Conservation (phyloP, 2,113 vertebrate species). For the Colossoma macropomum region DNA sequence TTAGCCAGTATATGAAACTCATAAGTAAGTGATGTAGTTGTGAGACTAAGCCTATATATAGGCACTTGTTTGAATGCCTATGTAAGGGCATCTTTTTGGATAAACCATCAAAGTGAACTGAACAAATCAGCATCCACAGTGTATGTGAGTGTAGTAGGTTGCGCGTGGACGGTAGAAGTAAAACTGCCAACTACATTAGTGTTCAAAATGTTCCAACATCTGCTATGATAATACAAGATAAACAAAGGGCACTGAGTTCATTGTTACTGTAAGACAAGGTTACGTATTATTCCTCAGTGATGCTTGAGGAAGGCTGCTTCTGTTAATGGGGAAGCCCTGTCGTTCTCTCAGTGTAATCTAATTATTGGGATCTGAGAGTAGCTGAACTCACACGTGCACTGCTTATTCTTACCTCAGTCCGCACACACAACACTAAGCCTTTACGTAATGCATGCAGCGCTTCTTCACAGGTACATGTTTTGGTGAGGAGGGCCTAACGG, state of each 20-base stretch:
- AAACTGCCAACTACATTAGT: not conserved
- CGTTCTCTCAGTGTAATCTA: conserved; percentile 40
- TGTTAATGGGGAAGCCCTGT: conserved; percentile 38
- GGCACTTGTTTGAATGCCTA: too few species aligned
- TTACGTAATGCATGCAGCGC: conserved; percentile 44
- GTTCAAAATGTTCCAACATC: not conserved
- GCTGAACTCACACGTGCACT: conserved; percentile 26
- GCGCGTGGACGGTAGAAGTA: too few species aligned
- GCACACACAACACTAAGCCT: conserved; percentile 28
- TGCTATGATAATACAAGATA: not conserved
- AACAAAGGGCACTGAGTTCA: not conserved
- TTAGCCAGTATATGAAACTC: too few species aligned
- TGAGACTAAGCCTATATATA: too few species aligned
- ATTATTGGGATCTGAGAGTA: conserved; percentile 39
- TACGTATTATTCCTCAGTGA: conserved; percentile 7
- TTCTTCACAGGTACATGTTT: conserved; percentile 26
- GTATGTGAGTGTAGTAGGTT: too few species aligned
- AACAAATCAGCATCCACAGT: too few species aligned
- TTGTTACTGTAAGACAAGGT: not conserved
- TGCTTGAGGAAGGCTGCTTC: not conserved
- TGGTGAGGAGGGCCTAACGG: not conserved
- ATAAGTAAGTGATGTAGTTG: too few species aligned
- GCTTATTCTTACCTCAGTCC: conserved; percentile 43
- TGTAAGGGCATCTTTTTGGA: too few species aligned
- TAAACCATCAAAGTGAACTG: too few species aligned